These are phyloP conservation scores for Epinotia ramella DNA, from an alignment of 2,888 invertebrate genomes.

Conservation along the genomic window DNA sequence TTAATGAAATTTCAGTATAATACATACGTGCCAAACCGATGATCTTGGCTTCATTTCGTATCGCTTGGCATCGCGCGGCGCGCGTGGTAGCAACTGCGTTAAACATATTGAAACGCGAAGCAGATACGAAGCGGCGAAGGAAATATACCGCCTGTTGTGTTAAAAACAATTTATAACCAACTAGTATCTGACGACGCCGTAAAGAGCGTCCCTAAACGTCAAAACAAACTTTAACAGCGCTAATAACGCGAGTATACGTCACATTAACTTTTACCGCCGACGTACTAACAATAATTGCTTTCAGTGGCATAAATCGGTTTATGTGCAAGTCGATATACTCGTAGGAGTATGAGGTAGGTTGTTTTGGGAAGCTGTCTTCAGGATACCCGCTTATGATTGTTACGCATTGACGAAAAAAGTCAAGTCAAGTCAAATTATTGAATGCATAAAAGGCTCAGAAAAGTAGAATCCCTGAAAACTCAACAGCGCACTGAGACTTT, in stretches of 20 bases:
- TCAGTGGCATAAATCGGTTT: constrained; percentile 35
- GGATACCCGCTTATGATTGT: not conserved
- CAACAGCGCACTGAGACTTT: no score
- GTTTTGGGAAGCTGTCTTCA: not conserved
- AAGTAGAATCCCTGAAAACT: no score
- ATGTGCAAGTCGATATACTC: constrained; percentile 23
- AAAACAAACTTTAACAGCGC: constrained; percentile 19
- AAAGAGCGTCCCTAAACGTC: constrained; percentile 7
- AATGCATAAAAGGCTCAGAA: no score
- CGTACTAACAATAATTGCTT: constrained; percentile 34
- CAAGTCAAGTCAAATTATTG: no score
- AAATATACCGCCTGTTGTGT: not conserved
- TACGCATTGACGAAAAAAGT: no score
- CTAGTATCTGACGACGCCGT: not conserved
- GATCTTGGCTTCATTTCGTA: no score
- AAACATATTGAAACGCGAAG: not conserved
- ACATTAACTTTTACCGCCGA: constrained; percentile 32
- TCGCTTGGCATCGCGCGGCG: no score
- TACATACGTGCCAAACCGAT: no score
- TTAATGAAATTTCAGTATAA: no score
- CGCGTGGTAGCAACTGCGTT: not conserved
- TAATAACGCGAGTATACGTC: constrained; percentile 17
- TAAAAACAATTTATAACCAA: not conserved
- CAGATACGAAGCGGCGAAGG: not conserved
- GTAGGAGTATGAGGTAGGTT: not conserved